Evolutionary conservation across 2,888 invertebrate species (phyloP), one percentile per base, ranked within the genome.

Genomic region (Drosophila nigricruria): DNA sequence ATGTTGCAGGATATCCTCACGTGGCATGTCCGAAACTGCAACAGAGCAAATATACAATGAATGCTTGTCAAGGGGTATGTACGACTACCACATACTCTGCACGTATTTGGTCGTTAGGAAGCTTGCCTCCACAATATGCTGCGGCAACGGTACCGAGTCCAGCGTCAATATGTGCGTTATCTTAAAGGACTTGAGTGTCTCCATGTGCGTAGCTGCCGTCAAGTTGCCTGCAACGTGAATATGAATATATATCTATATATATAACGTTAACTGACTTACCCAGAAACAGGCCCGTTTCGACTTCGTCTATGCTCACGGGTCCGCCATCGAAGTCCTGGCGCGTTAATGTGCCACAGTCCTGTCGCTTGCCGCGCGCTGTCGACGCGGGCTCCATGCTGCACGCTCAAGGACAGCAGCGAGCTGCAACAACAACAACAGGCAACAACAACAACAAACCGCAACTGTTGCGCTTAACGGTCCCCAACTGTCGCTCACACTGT

Each of bases 91-190:
- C 94, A 93, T 92, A 96, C 96, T 94, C 92, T 96, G 96, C 65
- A 97, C 94, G 92, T 95, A 97, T 92, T 96, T 96, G 45, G 95
- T 95, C 47, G 93, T 95, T 30, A 97, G 92, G 76, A 95, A 94
- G 54, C 94, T 94, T 40, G 96, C 93, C 79, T 96, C 95, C 40
- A 95, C 93, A 62, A 97, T 95, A 73, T 95, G 95, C 79, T 96
- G 93, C 0, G 97, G 97, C 78, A 98, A 92, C 0, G 97, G 97
- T 87, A 97, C 96, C 16, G 97, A 95, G 90, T 97, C 97, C 67
- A 97, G 94, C 0, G 97, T 97, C 52, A 98, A 93, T 79, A 98
- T 96, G 90, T 97, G 96, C 2, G 95, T 95, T 67, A 97, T 95
- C 77, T 95, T 94, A 30, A 95, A 93, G 53, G 94, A 94, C 67